Base-by-base conservation (phyloP, 1,140 invertebrate genomes). In the Leptestheria dahalacensis region DNA sequence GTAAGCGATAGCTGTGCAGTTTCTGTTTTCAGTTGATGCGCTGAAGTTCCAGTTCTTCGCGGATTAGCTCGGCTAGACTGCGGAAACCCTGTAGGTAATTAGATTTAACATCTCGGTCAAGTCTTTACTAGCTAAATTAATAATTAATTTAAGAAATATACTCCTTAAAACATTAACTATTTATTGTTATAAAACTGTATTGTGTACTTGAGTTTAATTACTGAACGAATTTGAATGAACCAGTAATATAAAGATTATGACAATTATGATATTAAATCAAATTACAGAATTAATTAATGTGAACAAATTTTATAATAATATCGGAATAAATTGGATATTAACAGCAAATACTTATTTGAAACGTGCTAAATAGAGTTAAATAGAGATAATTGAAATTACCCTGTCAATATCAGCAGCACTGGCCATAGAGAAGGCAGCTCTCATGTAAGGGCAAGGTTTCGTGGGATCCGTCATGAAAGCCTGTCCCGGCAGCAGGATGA, bases 401-500 rank as follows among this genome's bases (percentile, higher is more conserved):
- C 70, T 69, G 25, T 83, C 76, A 70, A 87, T 83, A 62, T 85
- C 76, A 62, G 80, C 74, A 33, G 77, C 70, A 0, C 76, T 67
- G 18, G 79, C 77, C 65, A 82, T 76, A 24, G 83, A 80, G 65
- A 80, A 88, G 2, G 84, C 80, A 18, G 82, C 75, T 57, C 85
- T 71, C 51, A 87, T 70, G 66, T 82, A 82, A 53, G 78, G 79
- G 63, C 77, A 83, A 6, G 80, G 76, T 50, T 74, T 70, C 10
- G 67, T 68, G 1, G 73, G 68, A 69, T 84, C 78, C 29, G 73
- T 75, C 69, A 79, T 75, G 65, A 86, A 87, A 0, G 79, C 80
- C 57, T 78, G 79, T 1, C 85, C 85, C 1, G 85, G 84, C 0
- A 83, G 76, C 57, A 86, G 73, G 62, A 82, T 77, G 0, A 86